These are phyloP conservation scores for Thoracochromis brauschi DNA, from an alignment of 2,113 vertebrate species.

Conservation along the genomic window DNA sequence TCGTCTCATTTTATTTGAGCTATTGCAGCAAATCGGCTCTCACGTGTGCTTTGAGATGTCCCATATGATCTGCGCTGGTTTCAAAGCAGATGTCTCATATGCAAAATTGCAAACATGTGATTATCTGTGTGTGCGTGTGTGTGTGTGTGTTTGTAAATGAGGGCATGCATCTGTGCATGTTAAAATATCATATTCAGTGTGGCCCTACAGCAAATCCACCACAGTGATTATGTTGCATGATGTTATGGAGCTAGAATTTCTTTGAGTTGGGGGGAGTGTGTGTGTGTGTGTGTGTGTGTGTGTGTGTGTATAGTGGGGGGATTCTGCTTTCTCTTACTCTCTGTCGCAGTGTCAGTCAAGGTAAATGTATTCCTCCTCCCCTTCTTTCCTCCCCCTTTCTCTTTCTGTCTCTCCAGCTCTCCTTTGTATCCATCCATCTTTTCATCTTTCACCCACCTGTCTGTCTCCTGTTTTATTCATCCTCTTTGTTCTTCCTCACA, in stretches of 20 bases:
- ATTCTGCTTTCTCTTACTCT: conserved; percentile 40
- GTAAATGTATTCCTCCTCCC: conserved; percentile 50
- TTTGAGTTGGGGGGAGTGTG: background rate
- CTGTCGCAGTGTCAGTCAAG: conserved; percentile 68
- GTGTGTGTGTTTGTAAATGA: background rate
- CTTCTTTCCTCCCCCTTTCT: background rate
- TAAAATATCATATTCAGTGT: background rate
- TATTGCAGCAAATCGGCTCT: background rate
- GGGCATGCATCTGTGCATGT: background rate
- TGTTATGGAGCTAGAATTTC: conserved; percentile 40
- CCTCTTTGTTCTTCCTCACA: background rate
- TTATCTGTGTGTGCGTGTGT: background rate
- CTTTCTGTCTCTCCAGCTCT: background rate
- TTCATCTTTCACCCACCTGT: background rate
- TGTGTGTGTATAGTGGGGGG: background rate
- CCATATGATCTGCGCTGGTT: background rate
- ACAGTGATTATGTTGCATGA: conserved; percentile 54
- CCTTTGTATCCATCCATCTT: conserved; percentile 7
- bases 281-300: background rate
- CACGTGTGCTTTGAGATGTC: background rate
- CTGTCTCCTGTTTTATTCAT: background rate
- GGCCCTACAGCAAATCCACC: conserved; percentile 33
- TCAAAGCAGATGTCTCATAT: background rate
- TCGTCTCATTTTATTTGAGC: background rate
- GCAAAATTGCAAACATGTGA: background rate